These are phyloP conservation scores for Tetragonula clypearis DNA, from an alignment of 1,140 invertebrate genomes.

Conservation along the genomic window DNA sequence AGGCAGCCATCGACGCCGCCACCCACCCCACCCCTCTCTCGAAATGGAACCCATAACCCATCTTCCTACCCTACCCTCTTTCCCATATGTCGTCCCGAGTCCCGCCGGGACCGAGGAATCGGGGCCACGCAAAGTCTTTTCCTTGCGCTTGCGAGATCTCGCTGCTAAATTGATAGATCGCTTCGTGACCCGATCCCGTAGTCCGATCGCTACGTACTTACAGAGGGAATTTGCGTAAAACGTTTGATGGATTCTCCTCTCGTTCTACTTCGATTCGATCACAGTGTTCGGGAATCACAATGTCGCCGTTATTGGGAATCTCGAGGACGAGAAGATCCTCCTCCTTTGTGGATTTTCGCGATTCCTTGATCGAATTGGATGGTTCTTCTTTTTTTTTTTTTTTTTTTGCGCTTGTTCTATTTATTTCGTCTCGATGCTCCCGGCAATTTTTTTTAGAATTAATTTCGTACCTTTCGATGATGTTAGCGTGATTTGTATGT, in stretches of 20 bases:
- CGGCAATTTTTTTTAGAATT: too few relatives aligned
- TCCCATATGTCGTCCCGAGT: slow-evolving; percentile 13
- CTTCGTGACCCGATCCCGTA: slow-evolving; percentile 23
- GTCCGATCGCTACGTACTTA: slow-evolving; percentile 24
- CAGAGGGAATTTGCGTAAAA: slow-evolving; percentile 20
- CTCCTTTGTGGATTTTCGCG: too few relatives aligned
- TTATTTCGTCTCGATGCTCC: too few relatives aligned
- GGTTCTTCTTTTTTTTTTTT: too few relatives aligned
- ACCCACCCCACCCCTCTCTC: neutral
- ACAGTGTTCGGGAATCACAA: neutral
- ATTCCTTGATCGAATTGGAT: too few relatives aligned
- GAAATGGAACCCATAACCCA: slow-evolving; percentile 56
- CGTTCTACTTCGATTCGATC: slow-evolving; percentile 9
- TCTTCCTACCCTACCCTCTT: slow-evolving; percentile 41
- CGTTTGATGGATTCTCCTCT: slow-evolving; percentile 52
- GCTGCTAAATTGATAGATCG: slow-evolving; percentile 65
- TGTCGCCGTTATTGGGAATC: neutral
- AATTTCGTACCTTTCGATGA: too few relatives aligned
- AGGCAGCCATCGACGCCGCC: slow-evolving; percentile 17
- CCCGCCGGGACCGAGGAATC: slow-evolving; percentile 40
- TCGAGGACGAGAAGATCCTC: too few relatives aligned
- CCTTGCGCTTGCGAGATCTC: slow-evolving; percentile 15
- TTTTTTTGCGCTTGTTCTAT: too few relatives aligned
- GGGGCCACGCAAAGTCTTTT: slow-evolving; percentile 28
- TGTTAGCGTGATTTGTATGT: too few relatives aligned